These are phyloP conservation scores for Macrosoma leucophasiata DNA, from an alignment of 2,888 invertebrate species.

Conservation along the genomic window DNA sequence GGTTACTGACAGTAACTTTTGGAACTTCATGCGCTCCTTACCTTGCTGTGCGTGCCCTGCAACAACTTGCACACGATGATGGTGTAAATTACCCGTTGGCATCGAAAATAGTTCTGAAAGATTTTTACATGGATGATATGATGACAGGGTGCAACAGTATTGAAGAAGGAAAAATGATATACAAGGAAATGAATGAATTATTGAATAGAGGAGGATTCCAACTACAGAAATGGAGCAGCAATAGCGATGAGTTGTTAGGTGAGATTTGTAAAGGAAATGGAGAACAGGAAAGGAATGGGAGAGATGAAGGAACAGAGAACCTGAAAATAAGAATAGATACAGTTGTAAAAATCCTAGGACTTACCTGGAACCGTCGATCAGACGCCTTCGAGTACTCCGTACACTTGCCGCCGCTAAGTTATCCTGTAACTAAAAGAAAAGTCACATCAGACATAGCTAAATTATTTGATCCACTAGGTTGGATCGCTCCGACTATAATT, in stretches of 20 bases:
- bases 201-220: slow-evolving; percentile 29
- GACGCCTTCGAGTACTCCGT: slow-evolving; percentile 17
- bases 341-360: slow-evolving; percentile 23
- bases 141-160: slow-evolving; percentile 22
- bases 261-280: slow-evolving; percentile 3
- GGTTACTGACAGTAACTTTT: slow-evolving; percentile 19
- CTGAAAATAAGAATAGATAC: slow-evolving; percentile 21
- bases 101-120: slow-evolving; percentile 3
- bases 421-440: slow-evolving; percentile 17
- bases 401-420: slow-evolving; percentile 10
- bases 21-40: slow-evolving; percentile 22
- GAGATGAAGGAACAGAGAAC: slow-evolving; percentile 1
- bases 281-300: slow-evolving; percentile 7
- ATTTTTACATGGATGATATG: slow-evolving; percentile 25
- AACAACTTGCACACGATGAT: slow-evolving; percentile 21
- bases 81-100: slow-evolving; percentile 16
- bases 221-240: slow-evolving; percentile 27
- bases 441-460: slow-evolving; percentile 22
- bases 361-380: slow-evolving; percentile 10
- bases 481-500: slow-evolving; percentile 20
- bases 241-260: slow-evolving; percentile 14
- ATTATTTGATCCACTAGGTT: slow-evolving; percentile 23
- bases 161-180: slow-evolving; percentile 18
- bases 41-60: slow-evolving; percentile 19
- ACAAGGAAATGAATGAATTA: slow-evolving; percentile 24